Percentiles rank a stretch among this genome's conserved stretches.
These are phyloP conservation scores for Campoplex capitator DNA, from an alignment of 2,888 invertebrate genomes.

Conservation along the genomic window DNA sequence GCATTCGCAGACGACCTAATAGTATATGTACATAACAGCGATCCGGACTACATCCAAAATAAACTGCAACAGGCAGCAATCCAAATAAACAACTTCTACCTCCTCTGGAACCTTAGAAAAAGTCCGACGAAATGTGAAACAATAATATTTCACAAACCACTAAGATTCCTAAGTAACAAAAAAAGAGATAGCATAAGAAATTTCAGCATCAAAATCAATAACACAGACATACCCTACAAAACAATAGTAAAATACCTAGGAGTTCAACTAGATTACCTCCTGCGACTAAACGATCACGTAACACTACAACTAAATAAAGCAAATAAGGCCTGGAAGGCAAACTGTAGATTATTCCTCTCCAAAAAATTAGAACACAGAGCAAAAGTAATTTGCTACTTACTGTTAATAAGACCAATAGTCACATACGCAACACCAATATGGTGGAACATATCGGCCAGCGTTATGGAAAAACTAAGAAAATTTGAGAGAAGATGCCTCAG, in stretches of 20 bases:
- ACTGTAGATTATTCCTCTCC: background rate
- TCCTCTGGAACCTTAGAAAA: slow-evolving; percentile 33
- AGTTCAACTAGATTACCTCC: slow-evolving; percentile 5
- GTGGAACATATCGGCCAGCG: background rate
- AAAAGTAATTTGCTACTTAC: background rate
- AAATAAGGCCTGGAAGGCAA: slow-evolving; percentile 1
- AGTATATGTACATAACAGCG: background rate
- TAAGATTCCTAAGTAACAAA: background rate
- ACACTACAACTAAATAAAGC: slow-evolving; percentile 6
- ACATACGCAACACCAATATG: background rate
- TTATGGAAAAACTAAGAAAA: background rate
- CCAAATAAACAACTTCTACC: slow-evolving; percentile 23
- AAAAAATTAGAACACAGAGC: slow-evolving; percentile 20
- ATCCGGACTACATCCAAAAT: background rate
- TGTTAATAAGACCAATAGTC: background rate
- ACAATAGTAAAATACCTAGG: background rate
- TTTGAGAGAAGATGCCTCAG: background rate
- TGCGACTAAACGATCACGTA: slow-evolving; percentile 20
- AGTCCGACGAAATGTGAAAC: slow-evolving; percentile 42
- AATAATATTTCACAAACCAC: slow-evolving; percentile 39
- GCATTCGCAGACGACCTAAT: slow-evolving; percentile 41
- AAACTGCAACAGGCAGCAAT: background rate
- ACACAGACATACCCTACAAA: background rate
- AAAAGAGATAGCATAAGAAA: slow-evolving; percentile 9
- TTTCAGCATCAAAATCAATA: background rate